These are phyloP conservation scores for Sus scrofa DNA, from an alignment of 2,113 vertebrate genomes.

Conservation along the genomic window DNA sequence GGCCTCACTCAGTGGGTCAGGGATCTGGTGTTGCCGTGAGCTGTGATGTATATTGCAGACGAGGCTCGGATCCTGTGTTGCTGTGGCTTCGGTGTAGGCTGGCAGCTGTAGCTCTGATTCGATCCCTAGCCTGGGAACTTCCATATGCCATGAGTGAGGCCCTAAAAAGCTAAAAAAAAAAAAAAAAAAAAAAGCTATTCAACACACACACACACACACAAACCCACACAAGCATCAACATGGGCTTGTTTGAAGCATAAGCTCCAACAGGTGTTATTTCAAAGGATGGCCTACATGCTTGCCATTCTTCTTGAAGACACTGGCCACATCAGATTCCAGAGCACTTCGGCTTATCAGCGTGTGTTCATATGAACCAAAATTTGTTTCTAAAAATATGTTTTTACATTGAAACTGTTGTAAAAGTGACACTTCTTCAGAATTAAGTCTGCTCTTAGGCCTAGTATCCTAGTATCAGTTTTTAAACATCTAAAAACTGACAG, in stretches of 20 bases:
- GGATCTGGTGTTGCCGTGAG: too few species aligned
- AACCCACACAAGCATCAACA: neutral
- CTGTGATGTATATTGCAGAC: too few species aligned
- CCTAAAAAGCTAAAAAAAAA: too few species aligned
- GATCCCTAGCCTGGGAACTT: too few species aligned
- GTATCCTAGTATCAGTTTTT: neutral
- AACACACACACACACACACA: neutral
- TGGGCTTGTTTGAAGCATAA: neutral
- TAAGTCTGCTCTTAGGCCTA: neutral
- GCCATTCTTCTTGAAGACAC: neutral
- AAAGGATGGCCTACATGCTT: neutral
- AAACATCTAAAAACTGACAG: neutral
- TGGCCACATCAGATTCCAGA: neutral
- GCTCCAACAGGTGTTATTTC: neutral
- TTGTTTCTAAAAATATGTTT: constrained; percentile 6
- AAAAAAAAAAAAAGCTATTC: neutral
- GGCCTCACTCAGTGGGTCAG: too few species aligned
- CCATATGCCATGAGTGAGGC: too few species aligned
- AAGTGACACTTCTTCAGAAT: constrained; percentile 3
- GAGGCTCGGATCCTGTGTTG: too few species aligned
- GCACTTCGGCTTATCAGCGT: neutral
- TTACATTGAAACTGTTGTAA: neutral
- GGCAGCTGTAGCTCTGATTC: too few species aligned
- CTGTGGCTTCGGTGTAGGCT: too few species aligned
- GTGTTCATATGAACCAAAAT: neutral